Conservation (phyloP, 2,888 invertebrate species). For the Tuberolachnus salignus region DNA sequence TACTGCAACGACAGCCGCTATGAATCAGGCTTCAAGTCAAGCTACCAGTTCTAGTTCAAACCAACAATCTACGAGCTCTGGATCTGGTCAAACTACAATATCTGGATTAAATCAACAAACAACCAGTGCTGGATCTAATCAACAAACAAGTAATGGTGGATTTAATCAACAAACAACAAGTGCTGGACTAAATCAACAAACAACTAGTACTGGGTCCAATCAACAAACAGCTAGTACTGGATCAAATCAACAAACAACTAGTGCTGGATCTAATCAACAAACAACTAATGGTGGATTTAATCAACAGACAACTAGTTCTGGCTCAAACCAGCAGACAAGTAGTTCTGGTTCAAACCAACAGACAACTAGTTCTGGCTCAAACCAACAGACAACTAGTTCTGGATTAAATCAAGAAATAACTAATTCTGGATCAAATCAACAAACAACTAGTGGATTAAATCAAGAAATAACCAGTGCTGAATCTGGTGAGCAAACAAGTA, state of each 20-base stretch:
- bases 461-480: constrained; percentile 51
- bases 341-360: constrained; percentile 42
- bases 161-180: constrained; percentile 57
- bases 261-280: no score
- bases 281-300: constrained; percentile 15
- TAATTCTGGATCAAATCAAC: constrained; percentile 56
- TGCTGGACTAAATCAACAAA: constrained; percentile 57
- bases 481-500: constrained; percentile 43
- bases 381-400: constrained; percentile 41
- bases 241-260: no score
- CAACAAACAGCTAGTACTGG: constrained; percentile 28
- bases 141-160: constrained; percentile 34
- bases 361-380: constrained; percentile 28
- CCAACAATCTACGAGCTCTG: constrained; percentile 55
- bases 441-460: constrained; percentile 39
- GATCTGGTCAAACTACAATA: constrained; percentile 41
- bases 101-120: constrained; percentile 55
- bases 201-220: constrained; percentile 42
- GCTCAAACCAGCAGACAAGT: constrained; percentile 57
- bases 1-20: constrained; percentile 53
- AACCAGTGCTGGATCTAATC: constrained; percentile 36
- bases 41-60: constrained; percentile 58
- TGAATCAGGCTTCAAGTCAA: constrained; percentile 57
- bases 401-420: constrained; percentile 55
- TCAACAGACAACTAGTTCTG: constrained; percentile 57